These are phyloP conservation scores for Bacillus rossius DNA, from an alignment of 1,140 invertebrate species.

Conservation along the genomic window DNA sequence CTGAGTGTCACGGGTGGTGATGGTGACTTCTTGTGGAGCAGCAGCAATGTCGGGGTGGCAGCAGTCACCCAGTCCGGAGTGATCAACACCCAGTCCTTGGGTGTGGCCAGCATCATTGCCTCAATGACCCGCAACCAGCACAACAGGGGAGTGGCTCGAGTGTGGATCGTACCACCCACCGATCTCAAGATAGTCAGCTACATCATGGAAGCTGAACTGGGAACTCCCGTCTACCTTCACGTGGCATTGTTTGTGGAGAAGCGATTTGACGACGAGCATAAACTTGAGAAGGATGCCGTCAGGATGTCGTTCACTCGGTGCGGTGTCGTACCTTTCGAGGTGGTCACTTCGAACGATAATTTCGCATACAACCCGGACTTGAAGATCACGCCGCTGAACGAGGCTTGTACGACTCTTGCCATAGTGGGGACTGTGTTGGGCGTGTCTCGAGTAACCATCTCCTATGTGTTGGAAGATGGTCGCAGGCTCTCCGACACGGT, in stretches of 20 bases:
- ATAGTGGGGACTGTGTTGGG: constrained; percentile 46
- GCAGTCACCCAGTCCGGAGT: constrained; percentile 57
- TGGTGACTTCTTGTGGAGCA: constrained; percentile 65
- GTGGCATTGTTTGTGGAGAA: constrained; percentile 56
- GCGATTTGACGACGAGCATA: constrained; percentile 41
- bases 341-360: constrained; percentile 28
- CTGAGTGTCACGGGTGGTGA: constrained; percentile 65
- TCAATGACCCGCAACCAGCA: constrained; percentile 57
- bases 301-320: constrained; percentile 59
- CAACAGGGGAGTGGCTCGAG: constrained; percentile 50
- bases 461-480: constrained; percentile 45
- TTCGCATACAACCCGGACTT: constrained; percentile 18
- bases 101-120: constrained; percentile 55
- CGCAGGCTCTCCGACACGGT: constrained; percentile 53
- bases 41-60: constrained; percentile 53
- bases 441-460: constrained; percentile 50
- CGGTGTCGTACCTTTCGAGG: constrained; percentile 55
- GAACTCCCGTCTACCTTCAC: constrained; percentile 57
- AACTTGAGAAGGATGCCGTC: neutral
- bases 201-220: constrained; percentile 63
- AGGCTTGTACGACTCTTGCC: constrained; percentile 51
- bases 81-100: constrained; percentile 54
- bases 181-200: constrained; percentile 62
- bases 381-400: constrained; percentile 10
- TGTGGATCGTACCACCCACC: constrained; percentile 58